Evolutionary conservation across 92 coral and sea anemone species (phyloP).

Genomic region (Porites rus): DNA sequence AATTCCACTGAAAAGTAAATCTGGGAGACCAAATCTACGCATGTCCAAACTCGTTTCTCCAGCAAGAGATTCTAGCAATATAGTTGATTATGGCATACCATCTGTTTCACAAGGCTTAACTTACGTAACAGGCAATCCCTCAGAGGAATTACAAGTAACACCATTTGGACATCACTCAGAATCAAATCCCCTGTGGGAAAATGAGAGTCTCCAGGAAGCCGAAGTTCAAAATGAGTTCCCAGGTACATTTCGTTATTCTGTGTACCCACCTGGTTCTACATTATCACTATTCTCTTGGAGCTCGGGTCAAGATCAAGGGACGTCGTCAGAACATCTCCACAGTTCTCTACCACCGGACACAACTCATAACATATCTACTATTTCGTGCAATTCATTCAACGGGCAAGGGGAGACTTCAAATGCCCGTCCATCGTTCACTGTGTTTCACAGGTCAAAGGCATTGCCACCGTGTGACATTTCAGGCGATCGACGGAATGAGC

Average conservation of each 20-base stretch:
- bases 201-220: too few species aligned
- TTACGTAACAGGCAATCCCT: neutral
- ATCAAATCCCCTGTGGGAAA: too few species aligned
- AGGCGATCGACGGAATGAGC: neutral
- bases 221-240: neutral
- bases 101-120: conserved; percentile 4
- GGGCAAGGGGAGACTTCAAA: neutral
- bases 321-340: neutral
- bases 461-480: neutral
- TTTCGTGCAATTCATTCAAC: neutral
- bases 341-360: neutral
- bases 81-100: too few species aligned
- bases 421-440: neutral
- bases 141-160: neutral
- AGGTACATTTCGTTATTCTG: neutral
- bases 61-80: neutral
- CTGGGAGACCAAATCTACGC: too few species aligned
- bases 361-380: neutral
- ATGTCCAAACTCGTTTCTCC: neutral
- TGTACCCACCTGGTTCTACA: neutral
- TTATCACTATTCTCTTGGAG: neutral
- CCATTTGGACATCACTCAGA: too few species aligned
- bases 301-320: neutral
- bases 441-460: neutral
- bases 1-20: too few species aligned